Percentiles rank a stretch among this genome's conserved stretches.
Evolutionary conservation across 2,113 vertebrate genomes (phyloP).

Genomic region (Kryptolebias marmoratus): DNA sequence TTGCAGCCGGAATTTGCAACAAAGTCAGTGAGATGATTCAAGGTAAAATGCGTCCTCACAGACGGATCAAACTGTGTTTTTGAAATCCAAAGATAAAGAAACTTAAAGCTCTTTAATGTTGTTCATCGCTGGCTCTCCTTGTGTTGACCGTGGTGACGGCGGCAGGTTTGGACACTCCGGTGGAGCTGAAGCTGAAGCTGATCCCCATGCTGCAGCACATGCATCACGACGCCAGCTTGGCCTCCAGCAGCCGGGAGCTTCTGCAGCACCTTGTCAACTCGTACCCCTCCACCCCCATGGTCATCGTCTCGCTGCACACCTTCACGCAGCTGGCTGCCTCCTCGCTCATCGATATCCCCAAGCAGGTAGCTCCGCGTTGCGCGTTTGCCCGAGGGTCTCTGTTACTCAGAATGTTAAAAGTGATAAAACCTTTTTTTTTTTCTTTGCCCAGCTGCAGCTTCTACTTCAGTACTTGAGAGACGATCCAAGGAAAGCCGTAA

Average conservation of each 20-base stretch:
- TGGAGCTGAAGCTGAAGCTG: constrained; percentile 95
- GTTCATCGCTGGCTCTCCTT: background rate
- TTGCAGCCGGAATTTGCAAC: constrained; percentile 98
- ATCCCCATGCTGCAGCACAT: constrained; percentile 98
- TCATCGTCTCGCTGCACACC: constrained; percentile 95
- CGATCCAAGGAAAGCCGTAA: constrained; percentile 94
- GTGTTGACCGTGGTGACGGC: background rate
- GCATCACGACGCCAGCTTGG: constrained; percentile 94
- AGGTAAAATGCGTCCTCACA: constrained; percentile 81
- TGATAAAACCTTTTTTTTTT: background rate
- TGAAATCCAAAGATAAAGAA: background rate
- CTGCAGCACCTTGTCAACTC: constrained; percentile 92
- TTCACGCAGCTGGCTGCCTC: constrained; percentile 95
- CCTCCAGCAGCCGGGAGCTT: constrained; percentile 92
- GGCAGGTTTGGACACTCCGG: constrained; percentile 92
- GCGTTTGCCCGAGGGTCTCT: background rate
- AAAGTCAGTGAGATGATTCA: constrained; percentile 99
- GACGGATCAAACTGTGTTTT: too few relatives aligned
- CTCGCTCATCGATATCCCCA: constrained; percentile 95
- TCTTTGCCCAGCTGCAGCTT: constrained; percentile 86
- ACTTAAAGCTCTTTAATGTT: background rate
- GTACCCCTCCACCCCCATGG: constrained; percentile 95
- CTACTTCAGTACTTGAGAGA: constrained; percentile 93
- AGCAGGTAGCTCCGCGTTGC: constrained; percentile 83
- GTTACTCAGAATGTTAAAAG: background rate